Conservation (phyloP, 1,140 invertebrate species). For the Physella acuta region DNA sequence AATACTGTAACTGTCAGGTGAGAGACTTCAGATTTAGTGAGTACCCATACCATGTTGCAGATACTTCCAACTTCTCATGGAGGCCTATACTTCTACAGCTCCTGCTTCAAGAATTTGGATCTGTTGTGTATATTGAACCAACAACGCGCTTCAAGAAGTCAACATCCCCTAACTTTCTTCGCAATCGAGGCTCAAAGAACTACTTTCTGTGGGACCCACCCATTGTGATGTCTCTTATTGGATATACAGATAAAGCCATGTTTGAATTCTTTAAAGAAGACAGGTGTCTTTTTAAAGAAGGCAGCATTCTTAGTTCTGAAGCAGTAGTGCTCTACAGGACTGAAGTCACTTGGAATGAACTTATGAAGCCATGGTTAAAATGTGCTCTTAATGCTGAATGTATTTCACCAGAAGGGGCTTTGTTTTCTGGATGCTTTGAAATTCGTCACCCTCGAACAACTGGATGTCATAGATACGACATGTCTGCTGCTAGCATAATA, state of each 20-base stretch:
- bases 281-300: constrained; percentile 40
- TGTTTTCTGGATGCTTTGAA: constrained; percentile 43
- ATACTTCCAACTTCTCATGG: constrained; percentile 40
- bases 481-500: constrained; percentile 49
- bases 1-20: constrained; percentile 44
- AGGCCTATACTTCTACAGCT: constrained; percentile 50
- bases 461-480: constrained; percentile 50
- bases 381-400: constrained; percentile 46
- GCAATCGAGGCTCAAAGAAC: constrained; percentile 33
- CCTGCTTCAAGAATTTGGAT: constrained; percentile 44
- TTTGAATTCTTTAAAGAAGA: constrained; percentile 43
- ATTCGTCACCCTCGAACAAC: constrained; percentile 46
- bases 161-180: constrained; percentile 37
- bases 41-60: constrained; percentile 42
- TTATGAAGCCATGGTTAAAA: constrained; percentile 51
- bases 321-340: constrained; percentile 46
- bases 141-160: constrained; percentile 35
- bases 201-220: constrained; percentile 46
- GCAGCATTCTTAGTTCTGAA: constrained; percentile 38
- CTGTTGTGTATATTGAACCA: constrained; percentile 44
- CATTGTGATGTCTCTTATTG: constrained; percentile 31
- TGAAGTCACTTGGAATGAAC: constrained; percentile 37
- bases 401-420: constrained; percentile 40
- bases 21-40: constrained; percentile 33
- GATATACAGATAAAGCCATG: constrained; percentile 43